Evolutionary conservation across 1,140 invertebrate genomes (phyloP).

Genomic region (Eueides isabella): DNA sequence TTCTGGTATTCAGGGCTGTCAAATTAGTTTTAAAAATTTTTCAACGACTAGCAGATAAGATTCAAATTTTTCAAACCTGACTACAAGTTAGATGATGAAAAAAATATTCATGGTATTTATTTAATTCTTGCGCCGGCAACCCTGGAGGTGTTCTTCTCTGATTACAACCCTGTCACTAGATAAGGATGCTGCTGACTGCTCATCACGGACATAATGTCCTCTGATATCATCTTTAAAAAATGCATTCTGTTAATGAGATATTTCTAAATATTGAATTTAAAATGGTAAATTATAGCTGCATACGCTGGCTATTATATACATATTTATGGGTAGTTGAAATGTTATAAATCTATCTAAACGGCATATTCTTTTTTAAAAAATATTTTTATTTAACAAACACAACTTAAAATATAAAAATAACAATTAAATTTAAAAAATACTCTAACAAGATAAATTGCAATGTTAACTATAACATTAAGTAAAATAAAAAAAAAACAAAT

Average conservation of each 20-base stretch:
- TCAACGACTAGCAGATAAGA: not conserved
- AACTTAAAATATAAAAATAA: too few relatives aligned
- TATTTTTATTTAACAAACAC: too few relatives aligned
- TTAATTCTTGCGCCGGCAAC: constrained; percentile 15
- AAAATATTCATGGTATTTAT: not conserved
- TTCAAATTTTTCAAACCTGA: not conserved
- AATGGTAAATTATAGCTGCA: constrained; percentile 1
- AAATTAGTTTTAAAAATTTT: not conserved
- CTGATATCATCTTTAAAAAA: constrained; percentile 43
- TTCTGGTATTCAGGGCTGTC: constrained; percentile 28
- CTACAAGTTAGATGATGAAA: not conserved
- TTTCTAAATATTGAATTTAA: constrained; percentile 28
- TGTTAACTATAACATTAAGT: not conserved
- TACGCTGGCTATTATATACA: not conserved
- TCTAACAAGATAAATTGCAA: not conserved
- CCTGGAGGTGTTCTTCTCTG: constrained; percentile 45
- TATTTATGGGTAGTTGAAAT: not conserved
- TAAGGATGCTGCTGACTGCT: constrained; percentile 40
- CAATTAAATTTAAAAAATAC: not conserved
- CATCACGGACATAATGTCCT: constrained; percentile 38
- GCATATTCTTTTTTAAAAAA: too few relatives aligned
- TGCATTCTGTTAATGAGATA: constrained; percentile 25
- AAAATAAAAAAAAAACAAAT: not conserved
- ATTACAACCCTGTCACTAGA: constrained; percentile 47
- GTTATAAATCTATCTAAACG: not conserved